Base-by-base conservation (phyloP, 2,888 invertebrate genomes). In the Tachina grossa region DNA sequence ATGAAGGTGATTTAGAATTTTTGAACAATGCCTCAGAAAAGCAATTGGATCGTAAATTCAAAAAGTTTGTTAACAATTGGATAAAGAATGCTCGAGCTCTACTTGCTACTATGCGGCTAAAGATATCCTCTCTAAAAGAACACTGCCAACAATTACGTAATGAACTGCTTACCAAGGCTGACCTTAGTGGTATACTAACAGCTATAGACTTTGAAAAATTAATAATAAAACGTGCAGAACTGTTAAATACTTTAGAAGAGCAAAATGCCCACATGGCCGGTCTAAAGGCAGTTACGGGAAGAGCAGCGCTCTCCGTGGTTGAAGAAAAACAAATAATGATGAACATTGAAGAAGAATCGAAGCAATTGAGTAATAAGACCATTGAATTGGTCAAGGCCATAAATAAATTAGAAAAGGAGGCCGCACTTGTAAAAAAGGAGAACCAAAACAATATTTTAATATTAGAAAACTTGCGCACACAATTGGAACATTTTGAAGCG, bases 171-270 rank as follows among this genome's bases (percentile, higher is more conserved):
- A 91, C 90, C 10, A 93, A 94, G 72, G 92, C 93, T 63, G 94
- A 94, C 88, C 89, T 95, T 0, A 94, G 94, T 6, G 94, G 94
- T 78, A 93, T 93, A 47, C 90, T 95, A 13, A 93, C 93, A 55
- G 93, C 93, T 0, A 93, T 94, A 5, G 95, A 95, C 89, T 95
- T 95, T 87, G 94, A 95, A 81, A 93, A 94, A 88, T 87, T 95
- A 69, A 92, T 92, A 65, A 95, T 95, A 57, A 94, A 94, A 88
- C 94, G 94, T 86, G 90, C 93, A 22, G 93, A 94, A 85, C 91
- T 93, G 57, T 88, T 92, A 11, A 91, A 92, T 83, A 91, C 93
- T 61, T 93, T 95, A 47, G 94, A 94, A 55, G 93, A 93, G 66
- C 94, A 94, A 87, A 94, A 93, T 87, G 87, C 87, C 0, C 92